phyloP scores from a whole-genome alignment of 2,888 invertebrate genomes.

The Imbricaverruca yamaguchii region DNA sequence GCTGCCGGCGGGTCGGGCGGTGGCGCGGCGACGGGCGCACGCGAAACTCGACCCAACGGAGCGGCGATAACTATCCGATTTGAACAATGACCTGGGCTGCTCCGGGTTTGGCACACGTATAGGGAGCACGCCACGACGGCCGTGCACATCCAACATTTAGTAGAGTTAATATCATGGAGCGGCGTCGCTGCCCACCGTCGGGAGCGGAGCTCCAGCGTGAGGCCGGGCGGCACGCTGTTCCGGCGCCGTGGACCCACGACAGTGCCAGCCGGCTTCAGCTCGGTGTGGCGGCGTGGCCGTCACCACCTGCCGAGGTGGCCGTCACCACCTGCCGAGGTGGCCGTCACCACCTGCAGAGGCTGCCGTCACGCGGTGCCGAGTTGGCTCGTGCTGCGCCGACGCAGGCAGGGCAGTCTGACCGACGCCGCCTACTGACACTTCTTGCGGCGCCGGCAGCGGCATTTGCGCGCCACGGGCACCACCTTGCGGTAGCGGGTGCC shows the following conservation, averaged over 20 bases:
- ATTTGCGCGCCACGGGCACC: slow-evolving; percentile 91
- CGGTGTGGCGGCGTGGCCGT: too few species aligned
- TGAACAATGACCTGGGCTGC: slow-evolving; percentile 8
- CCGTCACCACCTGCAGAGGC: not conserved
- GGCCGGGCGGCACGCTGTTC: too few species aligned
- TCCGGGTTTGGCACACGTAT: slow-evolving; percentile 16
- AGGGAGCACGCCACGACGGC: not conserved
- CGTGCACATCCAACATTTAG: not conserved
- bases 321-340: too few species aligned
- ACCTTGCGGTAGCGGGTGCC: slow-evolving; percentile 91
- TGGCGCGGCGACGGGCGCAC: not conserved
- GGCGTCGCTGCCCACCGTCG: too few species aligned
- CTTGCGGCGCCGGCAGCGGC: slow-evolving; percentile 49
- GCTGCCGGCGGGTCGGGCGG: not conserved
- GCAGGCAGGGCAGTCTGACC: not conserved
- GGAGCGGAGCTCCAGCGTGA: too few species aligned
- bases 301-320: too few species aligned
- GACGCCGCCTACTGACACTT: not conserved
- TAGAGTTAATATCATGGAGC: slow-evolving; percentile 10
- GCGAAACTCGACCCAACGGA: not conserved
- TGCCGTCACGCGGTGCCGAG: too few species aligned
- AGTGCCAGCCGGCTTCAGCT: too few species aligned
- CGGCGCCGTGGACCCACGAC: too few species aligned
- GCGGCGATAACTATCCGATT: not conserved
- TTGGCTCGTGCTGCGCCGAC: too few species aligned